Evolutionary conservation across 2,888 invertebrate genomes (phyloP).

Genomic region (Dermolepida albohirtum): DNA sequence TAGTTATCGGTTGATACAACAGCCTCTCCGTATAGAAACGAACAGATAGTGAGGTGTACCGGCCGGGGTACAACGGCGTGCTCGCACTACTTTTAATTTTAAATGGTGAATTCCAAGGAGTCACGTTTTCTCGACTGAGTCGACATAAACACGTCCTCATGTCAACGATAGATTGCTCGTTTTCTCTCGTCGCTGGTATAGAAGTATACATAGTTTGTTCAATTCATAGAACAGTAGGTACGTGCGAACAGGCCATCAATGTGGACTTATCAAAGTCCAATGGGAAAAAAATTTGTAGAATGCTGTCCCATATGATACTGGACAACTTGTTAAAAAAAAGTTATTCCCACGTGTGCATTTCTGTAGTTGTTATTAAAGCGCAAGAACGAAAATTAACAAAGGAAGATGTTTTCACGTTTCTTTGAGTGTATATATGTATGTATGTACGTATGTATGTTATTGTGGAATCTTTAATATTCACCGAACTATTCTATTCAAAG

Average conservation of each 20-base stretch:
- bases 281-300: constrained; percentile 23
- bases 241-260: constrained; percentile 26
- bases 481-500: constrained; percentile 4
- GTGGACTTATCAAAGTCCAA: constrained; percentile 21
- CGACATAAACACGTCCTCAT: constrained; percentile 44
- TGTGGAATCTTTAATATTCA: constrained; percentile 18
- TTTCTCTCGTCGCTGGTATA: constrained; percentile 39
- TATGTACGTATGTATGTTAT: not conserved
- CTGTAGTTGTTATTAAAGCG: constrained; percentile 33
- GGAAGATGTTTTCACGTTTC: constrained; percentile 21
- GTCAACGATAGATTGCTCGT: constrained; percentile 42
- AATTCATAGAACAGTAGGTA: constrained; percentile 32
- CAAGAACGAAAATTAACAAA: constrained; percentile 22
- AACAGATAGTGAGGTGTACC: constrained; percentile 7
- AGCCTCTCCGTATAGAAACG: constrained; percentile 42
- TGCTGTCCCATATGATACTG: constrained; percentile 18
- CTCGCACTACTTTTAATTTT: constrained; percentile 54
- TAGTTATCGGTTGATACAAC: constrained; percentile 51
- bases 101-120: constrained; percentile 52
- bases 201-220: constrained; percentile 2
- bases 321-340: constrained; percentile 12
- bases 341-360: constrained; percentile 28
- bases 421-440: too few species aligned
- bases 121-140: constrained; percentile 49
- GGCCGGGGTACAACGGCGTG: constrained; percentile 28